These are phyloP conservation scores for Neodontobutis hainanensis DNA, from an alignment of 2,113 vertebrate species.

Conservation along the genomic window DNA sequence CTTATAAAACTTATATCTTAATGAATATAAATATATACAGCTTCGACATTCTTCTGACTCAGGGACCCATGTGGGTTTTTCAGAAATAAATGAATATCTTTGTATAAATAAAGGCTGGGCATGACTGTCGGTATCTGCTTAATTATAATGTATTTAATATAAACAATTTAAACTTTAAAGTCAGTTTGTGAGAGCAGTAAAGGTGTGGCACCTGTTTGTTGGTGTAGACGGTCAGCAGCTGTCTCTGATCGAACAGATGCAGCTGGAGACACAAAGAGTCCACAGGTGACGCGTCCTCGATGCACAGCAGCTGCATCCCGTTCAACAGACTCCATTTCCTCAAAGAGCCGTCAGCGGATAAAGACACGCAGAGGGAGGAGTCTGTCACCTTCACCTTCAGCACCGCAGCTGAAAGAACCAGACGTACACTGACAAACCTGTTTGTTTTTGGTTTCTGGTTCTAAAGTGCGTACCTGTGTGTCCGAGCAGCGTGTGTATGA, in stretches of 20 bases:
- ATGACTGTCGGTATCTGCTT: too few relatives aligned
- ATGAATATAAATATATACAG: too few relatives aligned
- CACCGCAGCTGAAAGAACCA: constrained; percentile 70
- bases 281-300: constrained; percentile 51
- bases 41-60: too few relatives aligned
- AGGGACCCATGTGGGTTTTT: too few relatives aligned
- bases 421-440: not conserved
- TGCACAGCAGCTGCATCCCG: constrained; percentile 71
- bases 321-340: constrained; percentile 76
- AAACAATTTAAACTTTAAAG: too few relatives aligned
- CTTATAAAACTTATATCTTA: too few relatives aligned
- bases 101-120: too few relatives aligned
- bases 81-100: too few relatives aligned
- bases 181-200: not conserved
- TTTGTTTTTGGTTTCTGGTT: too few relatives aligned
- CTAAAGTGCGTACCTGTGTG: constrained; percentile 72
- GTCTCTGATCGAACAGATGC: constrained; percentile 65
- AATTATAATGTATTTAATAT: too few relatives aligned
- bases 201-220: constrained; percentile 69
- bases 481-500: constrained; percentile 72
- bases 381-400: constrained; percentile 65
- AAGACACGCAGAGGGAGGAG: constrained; percentile 73
- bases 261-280: constrained; percentile 58
- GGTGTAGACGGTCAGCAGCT: constrained; percentile 67
- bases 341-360: constrained; percentile 77